Percentiles rank a stretch among this genome's conserved stretches.
These are phyloP conservation scores for Halesus radiatus DNA, from an alignment of 1,140 invertebrate genomes.

Conservation along the genomic window DNA sequence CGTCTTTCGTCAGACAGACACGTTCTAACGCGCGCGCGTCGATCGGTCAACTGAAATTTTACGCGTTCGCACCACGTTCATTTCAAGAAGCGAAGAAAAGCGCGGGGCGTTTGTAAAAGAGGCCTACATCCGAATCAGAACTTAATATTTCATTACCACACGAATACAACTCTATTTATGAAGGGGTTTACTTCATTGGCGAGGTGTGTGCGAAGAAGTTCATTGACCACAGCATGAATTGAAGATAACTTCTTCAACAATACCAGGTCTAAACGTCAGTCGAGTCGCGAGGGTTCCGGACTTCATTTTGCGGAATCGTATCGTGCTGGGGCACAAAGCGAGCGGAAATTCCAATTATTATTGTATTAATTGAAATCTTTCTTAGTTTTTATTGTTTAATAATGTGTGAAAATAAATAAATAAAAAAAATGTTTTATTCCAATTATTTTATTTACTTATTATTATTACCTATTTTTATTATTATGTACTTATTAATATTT, in stretches of 20 bases:
- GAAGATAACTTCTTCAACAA: background rate
- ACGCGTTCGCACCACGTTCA: background rate
- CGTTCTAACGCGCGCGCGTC: conserved; percentile 23
- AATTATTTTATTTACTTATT: too few relatives aligned
- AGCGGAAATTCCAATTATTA: conserved; percentile 8
- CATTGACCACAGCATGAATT: background rate
- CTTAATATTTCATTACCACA: background rate
- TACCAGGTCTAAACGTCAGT: background rate
- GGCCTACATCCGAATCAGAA: background rate
- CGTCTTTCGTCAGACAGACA: conserved; percentile 7
- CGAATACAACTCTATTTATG: background rate
- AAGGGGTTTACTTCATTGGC: background rate
- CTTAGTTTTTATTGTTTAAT: too few relatives aligned
- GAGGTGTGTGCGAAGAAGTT: background rate
- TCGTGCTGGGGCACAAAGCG: background rate
- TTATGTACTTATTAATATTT: too few relatives aligned
- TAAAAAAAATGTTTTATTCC: too few relatives aligned
- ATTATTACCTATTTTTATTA: too few relatives aligned
- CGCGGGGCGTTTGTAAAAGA: background rate
- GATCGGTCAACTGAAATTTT: background rate
- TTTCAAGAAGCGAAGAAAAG: conserved; percentile 14
- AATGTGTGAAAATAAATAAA: too few relatives aligned
- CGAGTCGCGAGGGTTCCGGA: conserved; percentile 8
- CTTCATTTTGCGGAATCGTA: background rate
- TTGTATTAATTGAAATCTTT: background rate